These are phyloP conservation scores for Boloria selene DNA, from an alignment of 2,888 invertebrate genomes.

Conservation along the genomic window DNA sequence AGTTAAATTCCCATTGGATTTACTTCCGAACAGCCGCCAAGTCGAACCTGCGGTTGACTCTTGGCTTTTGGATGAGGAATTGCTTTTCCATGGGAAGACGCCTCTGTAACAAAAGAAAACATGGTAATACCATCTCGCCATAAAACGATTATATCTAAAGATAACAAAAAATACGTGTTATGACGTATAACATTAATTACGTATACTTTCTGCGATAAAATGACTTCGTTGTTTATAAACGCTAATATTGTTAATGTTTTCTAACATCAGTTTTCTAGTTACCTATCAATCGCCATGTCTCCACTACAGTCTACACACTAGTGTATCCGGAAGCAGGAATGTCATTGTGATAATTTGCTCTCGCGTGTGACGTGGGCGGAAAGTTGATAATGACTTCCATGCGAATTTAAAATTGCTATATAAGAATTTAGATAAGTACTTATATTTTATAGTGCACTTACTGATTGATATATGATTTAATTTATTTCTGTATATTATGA, in stretches of 20 bases:
- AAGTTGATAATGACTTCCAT: slow-evolving; percentile 28
- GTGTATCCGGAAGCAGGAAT: slow-evolving; percentile 20
- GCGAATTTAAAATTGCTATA: slow-evolving; percentile 14
- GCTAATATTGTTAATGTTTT: not conserved
- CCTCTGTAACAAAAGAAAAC: slow-evolving; percentile 70
- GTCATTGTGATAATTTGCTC: slow-evolving; percentile 36
- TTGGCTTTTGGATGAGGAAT: slow-evolving; percentile 60
- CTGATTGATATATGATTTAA: no score
- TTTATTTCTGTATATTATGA: no score
- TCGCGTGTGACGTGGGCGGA: slow-evolving; percentile 28
- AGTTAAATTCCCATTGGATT: slow-evolving; percentile 65
- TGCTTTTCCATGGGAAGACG: slow-evolving; percentile 80
- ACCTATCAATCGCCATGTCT: slow-evolving; percentile 24
- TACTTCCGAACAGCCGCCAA: slow-evolving; percentile 73
- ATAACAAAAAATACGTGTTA: not conserved
- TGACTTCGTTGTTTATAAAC: no score
- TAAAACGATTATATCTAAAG: not conserved
- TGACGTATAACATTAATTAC: no score
- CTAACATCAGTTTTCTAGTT: not conserved
- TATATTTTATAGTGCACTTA: not conserved
- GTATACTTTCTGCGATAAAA: not conserved
- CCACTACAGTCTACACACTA: slow-evolving; percentile 12
- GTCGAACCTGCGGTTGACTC: slow-evolving; percentile 55
- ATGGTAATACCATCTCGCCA: not conserved
- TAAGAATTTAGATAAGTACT: slow-evolving; percentile 1